Evolutionary conservation across 1,140 invertebrate species (phyloP), one percentile per base, ranked within the genome.

Genomic region (Bombus pascuorum): DNA sequence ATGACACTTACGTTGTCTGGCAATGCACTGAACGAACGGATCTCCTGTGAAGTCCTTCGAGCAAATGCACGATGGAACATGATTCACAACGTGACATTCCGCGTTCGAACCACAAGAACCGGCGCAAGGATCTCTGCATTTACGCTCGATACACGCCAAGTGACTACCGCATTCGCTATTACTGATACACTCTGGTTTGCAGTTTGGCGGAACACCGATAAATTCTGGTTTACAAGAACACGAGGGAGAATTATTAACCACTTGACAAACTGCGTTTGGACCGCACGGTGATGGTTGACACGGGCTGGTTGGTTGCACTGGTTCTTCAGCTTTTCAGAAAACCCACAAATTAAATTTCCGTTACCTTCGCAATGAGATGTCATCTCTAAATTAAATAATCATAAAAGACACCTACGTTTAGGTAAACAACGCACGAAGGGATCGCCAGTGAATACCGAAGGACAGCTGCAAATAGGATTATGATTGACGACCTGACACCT

Each of bases 401-500:
- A 71, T 18, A 44, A 18, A 37, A n/a, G 10, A 77, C 70, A 91
- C 96, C 89, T 94, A 94, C 95, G 92, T 94, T 92, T 91, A 66
- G 81, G 85, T 15, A 85, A 79, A 39, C 93, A 95, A 83, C 94
- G 88, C 12, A 95, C 89, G 85, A 97, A 97, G 32, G 97, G 97
- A 96, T 98, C 97, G 78, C 97, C 97, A 75, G 96, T 97, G 82
- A 96, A 96, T 32, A 95, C 95, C 28, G 95, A 80, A 53, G 96
- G 96, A 94, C 97, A 98, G 82, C 95, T 96, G 94, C 97, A 98
- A 73, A 97, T 96, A 2, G 97, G 97, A 94, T 96, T 97, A 90
- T 98, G 97, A 93, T 97, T 97, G 25, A 97, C 96, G 59, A 97
- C 96, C 94, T 96, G 95, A 93, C 97, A 98, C 81, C 96, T 94